These are phyloP conservation scores for Tringa solitaria DNA, from an alignment of 2,113 vertebrate genomes.

Conservation along the genomic window DNA sequence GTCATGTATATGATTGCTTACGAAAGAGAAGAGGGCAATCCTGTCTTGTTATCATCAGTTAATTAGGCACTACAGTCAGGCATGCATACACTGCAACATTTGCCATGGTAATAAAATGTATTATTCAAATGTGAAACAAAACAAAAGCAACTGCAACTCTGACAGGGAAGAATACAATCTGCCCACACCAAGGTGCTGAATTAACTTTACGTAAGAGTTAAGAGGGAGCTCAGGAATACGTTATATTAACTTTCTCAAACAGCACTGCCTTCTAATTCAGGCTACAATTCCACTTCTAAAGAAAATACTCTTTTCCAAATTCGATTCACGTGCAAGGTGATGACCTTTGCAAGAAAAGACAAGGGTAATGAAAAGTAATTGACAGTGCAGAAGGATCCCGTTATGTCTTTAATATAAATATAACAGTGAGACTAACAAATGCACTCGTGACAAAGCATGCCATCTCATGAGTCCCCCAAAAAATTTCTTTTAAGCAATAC, in stretches of 20 bases:
- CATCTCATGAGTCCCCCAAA: not conserved
- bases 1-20: slow-evolving; percentile 73
- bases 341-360: not conserved
- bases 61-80: slow-evolving; percentile 82
- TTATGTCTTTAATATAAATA: slow-evolving; percentile 19
- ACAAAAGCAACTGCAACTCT: slow-evolving; percentile 64
- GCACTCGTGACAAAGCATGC: not conserved
- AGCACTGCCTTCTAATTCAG: not conserved
- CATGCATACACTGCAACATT: slow-evolving; percentile 64
- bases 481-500: not conserved
- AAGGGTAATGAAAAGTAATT: slow-evolving; percentile 57
- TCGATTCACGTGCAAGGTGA: not conserved
- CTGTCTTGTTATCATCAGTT: slow-evolving; percentile 82
- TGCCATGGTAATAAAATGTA: slow-evolving; percentile 80
- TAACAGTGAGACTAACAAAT: not conserved
- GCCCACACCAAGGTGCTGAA: slow-evolving; percentile 43
- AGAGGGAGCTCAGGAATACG: not conserved
- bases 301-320: slow-evolving; percentile 20
- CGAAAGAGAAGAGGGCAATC: slow-evolving; percentile 78
- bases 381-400: slow-evolving; percentile 11
- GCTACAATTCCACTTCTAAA: not conserved
- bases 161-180: slow-evolving; percentile 41
- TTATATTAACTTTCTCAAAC: not conserved
- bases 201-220: not conserved
- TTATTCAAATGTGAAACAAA: slow-evolving; percentile 76